phyloP scores from a whole-genome alignment of 1,140 invertebrate genomes.

The Dinothrombium tinctorium region DNA sequence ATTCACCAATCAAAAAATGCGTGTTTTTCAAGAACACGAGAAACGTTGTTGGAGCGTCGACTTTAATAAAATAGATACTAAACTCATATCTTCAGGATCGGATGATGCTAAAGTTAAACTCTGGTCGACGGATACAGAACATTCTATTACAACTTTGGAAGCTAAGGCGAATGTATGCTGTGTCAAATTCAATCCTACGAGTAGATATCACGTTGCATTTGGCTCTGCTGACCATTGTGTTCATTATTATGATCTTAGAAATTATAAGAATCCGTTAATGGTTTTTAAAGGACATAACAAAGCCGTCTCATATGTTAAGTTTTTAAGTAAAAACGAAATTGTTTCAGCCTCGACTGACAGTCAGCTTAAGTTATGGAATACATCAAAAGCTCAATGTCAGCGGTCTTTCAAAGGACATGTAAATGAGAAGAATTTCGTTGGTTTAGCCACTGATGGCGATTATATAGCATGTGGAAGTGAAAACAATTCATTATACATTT shows the following conservation, averaged over 20 bases:
- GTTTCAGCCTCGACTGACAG: slow-evolving; percentile 88
- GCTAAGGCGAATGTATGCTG: slow-evolving; percentile 87
- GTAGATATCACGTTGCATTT: slow-evolving; percentile 62
- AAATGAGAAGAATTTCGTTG: slow-evolving; percentile 94
- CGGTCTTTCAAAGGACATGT: slow-evolving; percentile 74
- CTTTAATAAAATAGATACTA: slow-evolving; percentile 74
- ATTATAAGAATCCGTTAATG: slow-evolving; percentile 51
- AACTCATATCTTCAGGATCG: slow-evolving; percentile 72
- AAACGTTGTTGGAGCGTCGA: slow-evolving; percentile 91
- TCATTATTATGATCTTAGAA: slow-evolving; percentile 81
- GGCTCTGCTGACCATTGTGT: slow-evolving; percentile 90
- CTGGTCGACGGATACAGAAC: slow-evolving; percentile 65
- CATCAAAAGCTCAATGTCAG: slow-evolving; percentile 41
- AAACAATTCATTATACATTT: slow-evolving; percentile 80
- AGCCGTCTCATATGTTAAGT: slow-evolving; percentile 88
- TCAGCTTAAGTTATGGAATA: slow-evolving; percentile 77
- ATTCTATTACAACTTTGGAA: slow-evolving; percentile 62
- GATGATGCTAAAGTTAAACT: slow-evolving; percentile 85
- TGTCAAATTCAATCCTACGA: slow-evolving; percentile 81
- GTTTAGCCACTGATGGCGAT: slow-evolving; percentile 77
- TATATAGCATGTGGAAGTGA: slow-evolving; percentile 88
- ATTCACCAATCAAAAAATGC: slow-evolving; percentile 38
- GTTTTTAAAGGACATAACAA: slow-evolving; percentile 79
- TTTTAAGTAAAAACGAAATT: slow-evolving; percentile 63
- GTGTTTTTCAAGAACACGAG: slow-evolving; percentile 62